These are phyloP conservation scores for Anser cygnoides DNA, from an alignment of 2,113 vertebrate genomes.

Conservation along the genomic window DNA sequence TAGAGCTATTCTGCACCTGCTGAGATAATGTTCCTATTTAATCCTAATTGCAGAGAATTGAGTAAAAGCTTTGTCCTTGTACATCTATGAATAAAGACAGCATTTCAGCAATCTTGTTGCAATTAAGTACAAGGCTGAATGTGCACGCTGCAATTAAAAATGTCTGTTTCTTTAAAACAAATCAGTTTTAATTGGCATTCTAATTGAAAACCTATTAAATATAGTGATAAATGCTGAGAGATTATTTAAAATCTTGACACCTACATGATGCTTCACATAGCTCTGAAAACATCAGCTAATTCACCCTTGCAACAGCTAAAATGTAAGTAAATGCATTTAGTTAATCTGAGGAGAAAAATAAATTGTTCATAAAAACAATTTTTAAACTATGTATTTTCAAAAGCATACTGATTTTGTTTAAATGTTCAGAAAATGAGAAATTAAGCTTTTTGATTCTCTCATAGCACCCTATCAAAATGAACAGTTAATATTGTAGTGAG, in stretches of 20 bases:
- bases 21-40: not conserved
- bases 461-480: not conserved
- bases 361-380: not conserved
- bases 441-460: not conserved
- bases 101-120: constrained; percentile 9
- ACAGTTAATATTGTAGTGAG: not conserved
- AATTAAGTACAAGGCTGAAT: constrained; percentile 8
- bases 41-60: not conserved
- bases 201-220: constrained; percentile 50
- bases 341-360: not conserved
- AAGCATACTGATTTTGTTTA: not conserved
- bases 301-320: not conserved
- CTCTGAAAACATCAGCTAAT: not conserved
- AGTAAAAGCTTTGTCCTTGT: constrained; percentile 6
- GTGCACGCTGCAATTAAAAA: constrained; percentile 47
- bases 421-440: not conserved
- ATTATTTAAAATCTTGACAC: constrained; percentile 6
- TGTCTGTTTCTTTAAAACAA: constrained; percentile 55
- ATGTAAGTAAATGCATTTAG: not conserved
- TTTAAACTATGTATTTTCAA: not conserved
- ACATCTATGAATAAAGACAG: constrained; percentile 3
- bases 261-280: not conserved
- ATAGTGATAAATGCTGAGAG: constrained; percentile 2
- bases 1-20: not conserved
- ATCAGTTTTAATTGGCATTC: constrained; percentile 55